Percentiles rank a stretch among this genome's conserved stretches.
These are phyloP conservation scores for Aphidius gifuensis DNA, from an alignment of 1,140 invertebrate species.

Conservation along the genomic window DNA sequence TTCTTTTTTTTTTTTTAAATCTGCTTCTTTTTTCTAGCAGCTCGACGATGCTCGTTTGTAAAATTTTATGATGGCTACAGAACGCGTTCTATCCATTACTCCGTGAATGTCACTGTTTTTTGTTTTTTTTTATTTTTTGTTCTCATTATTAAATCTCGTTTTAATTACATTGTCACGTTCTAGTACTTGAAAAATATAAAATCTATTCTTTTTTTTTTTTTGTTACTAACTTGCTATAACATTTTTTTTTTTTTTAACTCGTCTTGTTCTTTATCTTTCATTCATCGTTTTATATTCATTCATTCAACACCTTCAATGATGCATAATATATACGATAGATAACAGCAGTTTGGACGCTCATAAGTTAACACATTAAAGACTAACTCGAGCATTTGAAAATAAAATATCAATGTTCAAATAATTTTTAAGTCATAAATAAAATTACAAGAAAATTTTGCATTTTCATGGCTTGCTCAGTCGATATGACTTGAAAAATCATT, in stretches of 20 bases:
- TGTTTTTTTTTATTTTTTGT: no score
- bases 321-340: no score
- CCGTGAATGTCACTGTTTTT: slow-evolving; percentile 22
- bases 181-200: background rate
- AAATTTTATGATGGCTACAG: slow-evolving; percentile 47
- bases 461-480: background rate
- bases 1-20: slow-evolving; percentile 27
- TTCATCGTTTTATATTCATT: no score
- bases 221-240: no score
- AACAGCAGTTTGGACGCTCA: no score
- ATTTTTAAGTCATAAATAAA: background rate
- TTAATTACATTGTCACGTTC: slow-evolving; percentile 23
- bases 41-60: slow-evolving; percentile 49
- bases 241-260: background rate
- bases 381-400: no score
- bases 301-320: no score
- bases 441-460: background rate
- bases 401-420: no score
- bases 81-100: slow-evolving; percentile 43
- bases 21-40: slow-evolving; percentile 24
- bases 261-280: background rate
- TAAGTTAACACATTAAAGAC: no score
- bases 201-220: background rate
- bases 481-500: slow-evolving; percentile 8
- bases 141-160: slow-evolving; percentile 20